A percentile compares a stretch with the other conserved stretches of the same genome.
phyloP scores from a whole-genome alignment of 1,140 invertebrate genomes.

The Hylaeus anthracinus region DNA sequence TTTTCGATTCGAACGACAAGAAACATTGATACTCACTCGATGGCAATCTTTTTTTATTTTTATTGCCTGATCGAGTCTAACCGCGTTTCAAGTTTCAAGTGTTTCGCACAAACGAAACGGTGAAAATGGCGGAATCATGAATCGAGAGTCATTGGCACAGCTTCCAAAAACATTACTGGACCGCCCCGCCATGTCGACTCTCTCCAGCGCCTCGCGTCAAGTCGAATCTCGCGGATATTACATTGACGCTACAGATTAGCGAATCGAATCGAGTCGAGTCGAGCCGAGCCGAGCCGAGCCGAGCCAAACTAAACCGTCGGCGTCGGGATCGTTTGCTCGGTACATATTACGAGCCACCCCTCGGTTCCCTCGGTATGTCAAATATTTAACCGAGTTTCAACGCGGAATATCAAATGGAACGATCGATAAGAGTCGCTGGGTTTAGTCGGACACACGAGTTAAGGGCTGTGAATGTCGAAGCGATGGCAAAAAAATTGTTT shows the following conservation, averaged over 20 bases:
- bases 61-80: no score
- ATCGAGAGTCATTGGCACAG: constrained; percentile 38
- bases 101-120: background rate
- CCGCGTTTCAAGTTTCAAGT: background rate
- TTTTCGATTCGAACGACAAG: background rate
- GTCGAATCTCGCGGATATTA: constrained; percentile 70
- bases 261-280: constrained; percentile 28
- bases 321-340: constrained; percentile 59
- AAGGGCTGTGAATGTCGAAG: background rate
- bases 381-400: constrained; percentile 72
- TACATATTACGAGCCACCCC: constrained; percentile 67
- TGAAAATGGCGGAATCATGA: constrained; percentile 1
- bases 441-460: constrained; percentile 51
- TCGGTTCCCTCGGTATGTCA: constrained; percentile 60
- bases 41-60: no score
- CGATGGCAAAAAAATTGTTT: no score
- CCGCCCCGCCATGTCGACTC: constrained; percentile 39
- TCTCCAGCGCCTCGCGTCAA: constrained; percentile 46
- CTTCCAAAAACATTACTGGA: constrained; percentile 59
- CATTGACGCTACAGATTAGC: constrained; percentile 72
- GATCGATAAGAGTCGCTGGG: constrained; percentile 65
- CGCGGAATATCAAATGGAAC: constrained; percentile 67
- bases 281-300: no score
- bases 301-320: no score
- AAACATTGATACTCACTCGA: no score